Evolutionary conservation across 2,113 vertebrate species (phyloP).

Genomic region (Ammodytes dubius): DNA sequence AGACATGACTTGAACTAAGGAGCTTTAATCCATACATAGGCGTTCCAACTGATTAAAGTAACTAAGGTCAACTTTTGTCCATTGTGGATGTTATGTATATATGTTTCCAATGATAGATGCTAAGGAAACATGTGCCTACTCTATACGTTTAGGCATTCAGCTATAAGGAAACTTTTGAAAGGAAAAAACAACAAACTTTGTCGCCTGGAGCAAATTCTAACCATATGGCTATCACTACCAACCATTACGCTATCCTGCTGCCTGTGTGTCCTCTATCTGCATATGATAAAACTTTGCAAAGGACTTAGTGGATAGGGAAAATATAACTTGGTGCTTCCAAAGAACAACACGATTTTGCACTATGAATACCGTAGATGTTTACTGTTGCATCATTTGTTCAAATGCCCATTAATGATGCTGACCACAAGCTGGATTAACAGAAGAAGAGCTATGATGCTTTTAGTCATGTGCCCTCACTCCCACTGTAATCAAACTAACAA

Average conservation of each 20-base stretch:
- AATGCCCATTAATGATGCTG: constrained; percentile 25
- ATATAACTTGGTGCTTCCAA: neutral
- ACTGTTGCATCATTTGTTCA: constrained; percentile 14
- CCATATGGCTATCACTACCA: neutral
- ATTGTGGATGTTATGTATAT: neutral
- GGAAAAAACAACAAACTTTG: neutral
- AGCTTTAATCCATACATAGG: neutral
- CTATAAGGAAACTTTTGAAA: constrained; percentile 11
- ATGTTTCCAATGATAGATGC: constrained; percentile 14
- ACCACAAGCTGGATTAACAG: constrained; percentile 38
- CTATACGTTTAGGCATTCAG: constrained; percentile 8
- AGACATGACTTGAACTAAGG: constrained; percentile 20
- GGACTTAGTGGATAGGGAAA: neutral
- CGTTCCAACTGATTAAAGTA: constrained; percentile 1
- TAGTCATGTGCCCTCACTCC: neutral
- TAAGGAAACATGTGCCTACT: constrained; percentile 16
- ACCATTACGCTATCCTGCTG: neutral
- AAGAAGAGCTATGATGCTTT: constrained; percentile 16
- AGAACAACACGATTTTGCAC: constrained; percentile 2
- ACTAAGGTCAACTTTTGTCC: constrained; percentile 11
- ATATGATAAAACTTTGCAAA: constrained; percentile 6
- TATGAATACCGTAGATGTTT: neutral
- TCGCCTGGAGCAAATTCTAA: constrained; percentile 13
- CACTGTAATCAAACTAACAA: constrained; percentile 3
- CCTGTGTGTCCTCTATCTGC: constrained; percentile 11